Evolutionary conservation across 2,797 vertebrate species (phyloP), one percentile per base, ranked within the genome.

Genomic region (Oryzias dopingdopingensis): DNA sequence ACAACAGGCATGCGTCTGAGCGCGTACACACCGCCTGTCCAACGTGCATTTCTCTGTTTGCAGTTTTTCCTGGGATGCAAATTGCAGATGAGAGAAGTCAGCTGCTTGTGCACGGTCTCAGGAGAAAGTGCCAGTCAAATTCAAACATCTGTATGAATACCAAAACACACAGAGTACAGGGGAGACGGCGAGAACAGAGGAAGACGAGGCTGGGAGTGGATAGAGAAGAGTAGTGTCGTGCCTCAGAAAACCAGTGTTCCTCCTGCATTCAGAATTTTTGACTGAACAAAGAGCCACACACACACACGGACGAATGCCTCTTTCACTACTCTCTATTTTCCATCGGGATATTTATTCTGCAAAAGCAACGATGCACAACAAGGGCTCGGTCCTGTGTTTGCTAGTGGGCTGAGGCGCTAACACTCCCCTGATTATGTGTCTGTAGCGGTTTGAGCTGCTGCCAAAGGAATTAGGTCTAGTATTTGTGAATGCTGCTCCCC

Each of bases 381-480:
- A 87, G 83, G 78, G 84, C 82, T 88, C 71, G 80, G 75, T 84
- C 87, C 83, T 86, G 80, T 87, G 85, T 90, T 89, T 88, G 84
- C 88, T 86, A 86, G 83, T 74, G 80, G 84, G 86, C 82, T 87
- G 86, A 83, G 81, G 81, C 81, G 83, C 82, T 87, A 86, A 86
- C 87, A 73, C 88, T 90, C 87, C 91, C 86, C 88, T 91, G 90
- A 93, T 90, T 91, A 91, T 91, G 83, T 90, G 84, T 89, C 90
- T 91, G 88, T 89, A 86, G 88, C 86, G 88, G 87, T 92, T 90
- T 92, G 91, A 91, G 88, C 87, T 84, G 86, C 87, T 83, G 87
- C 90, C 91, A 92, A 89, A 92, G 90, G 90, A 93, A 91, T 93
- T 92, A 92, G 84, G 88, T 86, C 85, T 90, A 79, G 88, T 81